phyloP scores from a whole-genome alignment of 2,888 invertebrate species.

The Amphipoea lucens region DNA sequence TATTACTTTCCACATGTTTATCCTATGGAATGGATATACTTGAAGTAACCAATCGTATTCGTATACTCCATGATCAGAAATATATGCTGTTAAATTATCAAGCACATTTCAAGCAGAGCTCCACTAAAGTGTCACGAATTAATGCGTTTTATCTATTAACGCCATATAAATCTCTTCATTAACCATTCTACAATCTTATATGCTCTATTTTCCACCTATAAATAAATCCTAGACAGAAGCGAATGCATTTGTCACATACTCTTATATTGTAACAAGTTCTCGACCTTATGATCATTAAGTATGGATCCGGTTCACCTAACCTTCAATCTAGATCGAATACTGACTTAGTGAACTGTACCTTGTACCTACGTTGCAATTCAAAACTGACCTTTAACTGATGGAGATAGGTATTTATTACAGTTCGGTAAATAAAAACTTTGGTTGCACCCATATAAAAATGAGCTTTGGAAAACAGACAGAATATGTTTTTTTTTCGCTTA shows the following conservation, averaged over 20 bases:
- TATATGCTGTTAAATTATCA: neutral
- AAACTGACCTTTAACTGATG: slow-evolving; percentile 34
- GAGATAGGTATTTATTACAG: neutral
- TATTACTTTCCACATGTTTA: neutral
- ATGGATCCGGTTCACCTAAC: slow-evolving; percentile 61
- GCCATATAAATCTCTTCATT: neutral
- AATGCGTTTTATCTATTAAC: neutral
- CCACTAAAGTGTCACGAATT: neutral
- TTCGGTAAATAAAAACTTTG: neutral
- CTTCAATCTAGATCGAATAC: slow-evolving; percentile 48
- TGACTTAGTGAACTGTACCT: slow-evolving; percentile 27
- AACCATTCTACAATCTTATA: too few relatives aligned
- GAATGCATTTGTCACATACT: slow-evolving; percentile 24
- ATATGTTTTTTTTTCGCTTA: neutral
- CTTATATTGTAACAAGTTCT: slow-evolving; percentile 42
- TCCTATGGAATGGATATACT: neutral
- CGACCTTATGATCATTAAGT: slow-evolving; percentile 52
- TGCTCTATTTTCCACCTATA: neutral
- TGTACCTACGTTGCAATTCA: slow-evolving; percentile 24
- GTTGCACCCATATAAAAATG: neutral
- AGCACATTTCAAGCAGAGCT: neutral
- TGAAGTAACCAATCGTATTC: neutral
- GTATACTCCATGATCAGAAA: slow-evolving; percentile 11
- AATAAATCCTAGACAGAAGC: neutral
- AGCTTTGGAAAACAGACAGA: neutral